Evolutionary conservation across 2,888 invertebrate species (phyloP).

Genomic region (Epinotia bilunana): DNA sequence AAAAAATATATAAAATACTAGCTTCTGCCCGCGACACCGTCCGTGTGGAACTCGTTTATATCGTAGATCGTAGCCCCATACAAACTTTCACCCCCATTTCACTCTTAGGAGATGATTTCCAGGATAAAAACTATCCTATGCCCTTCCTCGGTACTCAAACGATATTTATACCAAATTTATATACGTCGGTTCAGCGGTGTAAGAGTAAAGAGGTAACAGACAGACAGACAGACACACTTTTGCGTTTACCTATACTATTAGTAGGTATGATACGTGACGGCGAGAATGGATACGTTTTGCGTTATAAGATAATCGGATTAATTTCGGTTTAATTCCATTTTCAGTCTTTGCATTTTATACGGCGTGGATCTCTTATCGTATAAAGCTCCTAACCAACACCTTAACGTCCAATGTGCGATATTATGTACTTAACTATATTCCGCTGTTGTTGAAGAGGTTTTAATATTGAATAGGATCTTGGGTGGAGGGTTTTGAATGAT

Average conservation of each 20-base stretch:
- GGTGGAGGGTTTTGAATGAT: constrained; percentile 28
- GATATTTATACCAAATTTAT: too few relatives aligned
- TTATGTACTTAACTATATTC: constrained; percentile 21
- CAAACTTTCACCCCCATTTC: too few relatives aligned
- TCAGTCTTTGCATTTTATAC: constrained; percentile 9
- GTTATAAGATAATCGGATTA: constrained; percentile 9
- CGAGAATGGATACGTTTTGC: background rate
- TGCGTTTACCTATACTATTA: too few relatives aligned
- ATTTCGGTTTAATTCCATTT: constrained; percentile 16
- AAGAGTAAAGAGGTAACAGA: too few relatives aligned
- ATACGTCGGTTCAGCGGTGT: too few relatives aligned
- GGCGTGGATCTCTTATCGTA: background rate
- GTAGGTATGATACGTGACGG: background rate
- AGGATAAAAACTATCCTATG: too few relatives aligned
- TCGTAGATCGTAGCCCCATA: too few relatives aligned
- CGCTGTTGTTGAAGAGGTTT: constrained; percentile 23
- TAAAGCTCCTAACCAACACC: constrained; percentile 26
- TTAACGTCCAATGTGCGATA: constrained; percentile 29
- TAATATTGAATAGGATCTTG: constrained; percentile 39
- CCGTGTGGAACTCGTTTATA: too few relatives aligned
- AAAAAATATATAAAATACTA: background rate
- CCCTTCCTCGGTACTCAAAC: too few relatives aligned
- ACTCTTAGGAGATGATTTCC: too few relatives aligned
- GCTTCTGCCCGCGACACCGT: too few relatives aligned
- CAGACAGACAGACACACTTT: too few relatives aligned